These are phyloP conservation scores for Ia io DNA, from an alignment of 2,113 vertebrate genomes.

Conservation along the genomic window DNA sequence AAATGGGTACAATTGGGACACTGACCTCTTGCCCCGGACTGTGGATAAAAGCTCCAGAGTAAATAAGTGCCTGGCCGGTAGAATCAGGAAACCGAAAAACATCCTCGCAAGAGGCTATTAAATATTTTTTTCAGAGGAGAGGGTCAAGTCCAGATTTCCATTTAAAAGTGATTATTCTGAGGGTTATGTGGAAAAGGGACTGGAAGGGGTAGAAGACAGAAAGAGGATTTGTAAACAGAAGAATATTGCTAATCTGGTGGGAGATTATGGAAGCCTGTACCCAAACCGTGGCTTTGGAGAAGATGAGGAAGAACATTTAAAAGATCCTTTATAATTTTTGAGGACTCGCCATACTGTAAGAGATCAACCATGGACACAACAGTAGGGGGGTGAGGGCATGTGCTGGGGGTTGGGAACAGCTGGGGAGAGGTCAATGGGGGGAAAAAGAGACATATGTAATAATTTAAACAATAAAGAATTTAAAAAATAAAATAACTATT, in stretches of 20 bases:
- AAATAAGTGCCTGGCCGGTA: neutral
- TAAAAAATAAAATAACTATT: too few species aligned
- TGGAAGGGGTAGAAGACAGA: neutral
- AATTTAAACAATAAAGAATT: too few species aligned
- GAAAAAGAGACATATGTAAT: too few species aligned
- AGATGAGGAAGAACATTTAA: neutral
- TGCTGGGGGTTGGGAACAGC: too few species aligned
- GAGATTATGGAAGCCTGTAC: neutral
- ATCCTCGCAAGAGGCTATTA: neutral
- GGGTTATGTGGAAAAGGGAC: neutral
- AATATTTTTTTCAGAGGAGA: neutral
- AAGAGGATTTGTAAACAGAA: neutral
- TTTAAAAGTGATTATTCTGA: neutral
- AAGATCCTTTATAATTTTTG: too few species aligned
- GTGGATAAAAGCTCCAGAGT: neutral
- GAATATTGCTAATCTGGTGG: neutral
- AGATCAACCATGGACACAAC: too few species aligned
- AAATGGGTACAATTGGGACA: neutral
- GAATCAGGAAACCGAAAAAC: neutral
- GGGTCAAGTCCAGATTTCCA: neutral
- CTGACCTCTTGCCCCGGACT: rapidly evolving
- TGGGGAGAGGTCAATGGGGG: too few species aligned
- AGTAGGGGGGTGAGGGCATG: too few species aligned
- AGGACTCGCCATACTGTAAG: too few species aligned
- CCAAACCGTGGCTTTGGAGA: neutral